These are phyloP conservation scores for Drosophila sproati DNA, from an alignment of 1,140 invertebrate genomes.

Conservation along the genomic window DNA sequence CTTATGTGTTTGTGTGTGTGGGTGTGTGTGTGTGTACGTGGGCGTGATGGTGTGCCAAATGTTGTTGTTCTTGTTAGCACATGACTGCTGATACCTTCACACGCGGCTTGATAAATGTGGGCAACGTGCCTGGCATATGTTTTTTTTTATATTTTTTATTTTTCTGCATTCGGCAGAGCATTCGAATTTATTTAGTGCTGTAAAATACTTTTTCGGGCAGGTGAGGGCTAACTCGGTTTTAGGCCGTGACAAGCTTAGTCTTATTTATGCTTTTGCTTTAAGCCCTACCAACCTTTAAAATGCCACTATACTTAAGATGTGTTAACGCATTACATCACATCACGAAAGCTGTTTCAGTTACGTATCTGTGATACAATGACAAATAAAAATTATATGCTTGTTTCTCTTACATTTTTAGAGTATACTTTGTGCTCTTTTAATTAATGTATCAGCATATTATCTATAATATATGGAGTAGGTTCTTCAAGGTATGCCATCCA, in stretches of 20 bases:
- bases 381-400: neutral
- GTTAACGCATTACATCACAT: neutral
- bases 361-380: neutral
- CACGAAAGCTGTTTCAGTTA: neutral
- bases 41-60: slow-evolving; percentile 29
- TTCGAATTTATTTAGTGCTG: slow-evolving; percentile 38
- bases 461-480: neutral
- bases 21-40: slow-evolving; percentile 1
- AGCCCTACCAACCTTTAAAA: slow-evolving; percentile 14
- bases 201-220: neutral
- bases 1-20: neutral
- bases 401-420: neutral
- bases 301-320: slow-evolving; percentile 5
- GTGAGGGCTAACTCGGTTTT: neutral
- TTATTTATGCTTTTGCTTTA: slow-evolving; percentile 7
- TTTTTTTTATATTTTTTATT: slow-evolving; percentile 29
- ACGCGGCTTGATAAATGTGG: slow-evolving; percentile 65
- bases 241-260: slow-evolving; percentile 29
- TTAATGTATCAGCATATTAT: neutral
- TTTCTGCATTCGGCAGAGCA: slow-evolving; percentile 20
- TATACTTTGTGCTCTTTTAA: neutral
- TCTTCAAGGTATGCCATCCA: too few relatives aligned
- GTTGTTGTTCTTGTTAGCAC: slow-evolving; percentile 54
- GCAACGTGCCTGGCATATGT: slow-evolving; percentile 72
- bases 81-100: slow-evolving; percentile 26